Percentiles rank a stretch among this genome's conserved stretches.
Evolutionary conservation across 2,888 invertebrate species (phyloP).

Genomic region (Mesochorus sp.): DNA sequence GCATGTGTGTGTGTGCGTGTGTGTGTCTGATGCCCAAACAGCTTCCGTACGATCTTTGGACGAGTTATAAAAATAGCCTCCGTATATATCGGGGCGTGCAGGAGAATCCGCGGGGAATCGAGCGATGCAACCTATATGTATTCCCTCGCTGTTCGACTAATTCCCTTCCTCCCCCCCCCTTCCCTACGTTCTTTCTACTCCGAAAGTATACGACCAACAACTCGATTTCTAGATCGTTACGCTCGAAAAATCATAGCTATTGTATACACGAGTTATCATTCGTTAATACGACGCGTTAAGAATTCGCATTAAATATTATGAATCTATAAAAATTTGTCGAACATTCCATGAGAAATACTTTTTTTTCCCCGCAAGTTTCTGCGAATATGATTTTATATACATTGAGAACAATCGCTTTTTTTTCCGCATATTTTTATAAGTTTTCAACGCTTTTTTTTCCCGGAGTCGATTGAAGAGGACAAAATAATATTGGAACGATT

Average conservation of each 20-base stretch:
- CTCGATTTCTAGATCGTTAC: slow-evolving; percentile 56
- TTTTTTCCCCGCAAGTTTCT: too few species aligned
- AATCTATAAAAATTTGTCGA: too few species aligned
- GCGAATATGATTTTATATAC: too few species aligned
- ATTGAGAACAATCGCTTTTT: too few species aligned
- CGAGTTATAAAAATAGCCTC: slow-evolving; percentile 65
- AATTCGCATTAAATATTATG: neutral
- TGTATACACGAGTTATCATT: slow-evolving; percentile 52
- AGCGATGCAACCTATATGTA: slow-evolving; percentile 39
- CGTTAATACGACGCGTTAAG: slow-evolving; percentile 3
- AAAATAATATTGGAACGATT: too few species aligned
- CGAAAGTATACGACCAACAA: slow-evolving; percentile 21
- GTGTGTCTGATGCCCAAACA: slow-evolving; percentile 22
- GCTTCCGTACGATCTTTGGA: slow-evolving; percentile 64
- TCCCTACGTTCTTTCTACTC: neutral
- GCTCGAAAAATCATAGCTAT: slow-evolving; percentile 62
- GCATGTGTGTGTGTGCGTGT: neutral
- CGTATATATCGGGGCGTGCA: slow-evolving; percentile 21
- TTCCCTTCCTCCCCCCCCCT: slow-evolving; percentile 1
- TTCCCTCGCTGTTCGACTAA: slow-evolving; percentile 20
- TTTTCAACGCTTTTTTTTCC: too few species aligned
- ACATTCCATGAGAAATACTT: neutral
- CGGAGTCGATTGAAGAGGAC: too few species aligned
- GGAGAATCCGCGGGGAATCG: too few species aligned
- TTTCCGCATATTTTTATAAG: too few species aligned